Evolutionary conservation across 2,797 vertebrate species (phyloP).

Genomic region (Peromyscus nudipes): DNA sequence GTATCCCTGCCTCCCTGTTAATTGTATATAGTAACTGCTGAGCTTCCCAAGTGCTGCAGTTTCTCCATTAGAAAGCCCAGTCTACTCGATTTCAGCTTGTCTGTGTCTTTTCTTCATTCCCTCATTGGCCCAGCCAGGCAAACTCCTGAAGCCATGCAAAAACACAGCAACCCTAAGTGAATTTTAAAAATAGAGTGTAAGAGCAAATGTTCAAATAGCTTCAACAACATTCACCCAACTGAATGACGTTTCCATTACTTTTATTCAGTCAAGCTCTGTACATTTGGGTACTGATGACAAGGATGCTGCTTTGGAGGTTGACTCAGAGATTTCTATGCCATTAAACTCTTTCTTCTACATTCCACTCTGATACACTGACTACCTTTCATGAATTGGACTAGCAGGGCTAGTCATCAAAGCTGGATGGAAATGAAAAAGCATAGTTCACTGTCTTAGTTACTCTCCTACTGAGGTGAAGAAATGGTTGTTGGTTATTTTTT

Average conservation of each 20-base stretch:
- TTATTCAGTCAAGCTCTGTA: background rate
- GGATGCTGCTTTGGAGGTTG: background rate
- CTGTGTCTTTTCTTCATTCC: background rate
- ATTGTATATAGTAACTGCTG: background rate
- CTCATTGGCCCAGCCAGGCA: background rate
- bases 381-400: background rate
- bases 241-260: background rate
- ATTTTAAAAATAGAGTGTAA: background rate
- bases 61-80: background rate
- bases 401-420: background rate
- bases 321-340: background rate
- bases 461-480: background rate
- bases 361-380: background rate
- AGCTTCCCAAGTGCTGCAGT: background rate
- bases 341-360: background rate
- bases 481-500: background rate
- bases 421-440: background rate
- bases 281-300: background rate
- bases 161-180: background rate
- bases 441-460: background rate
- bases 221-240: background rate
- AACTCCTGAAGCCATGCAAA: background rate
- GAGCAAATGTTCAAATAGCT: conserved; percentile 22
- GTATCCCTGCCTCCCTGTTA: background rate
- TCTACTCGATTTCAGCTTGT: background rate